Percentiles rank a stretch among this genome's conserved stretches.
Conservation (phyloP, 2,113 vertebrate species). For the Corythoichthys intestinalis region DNA sequence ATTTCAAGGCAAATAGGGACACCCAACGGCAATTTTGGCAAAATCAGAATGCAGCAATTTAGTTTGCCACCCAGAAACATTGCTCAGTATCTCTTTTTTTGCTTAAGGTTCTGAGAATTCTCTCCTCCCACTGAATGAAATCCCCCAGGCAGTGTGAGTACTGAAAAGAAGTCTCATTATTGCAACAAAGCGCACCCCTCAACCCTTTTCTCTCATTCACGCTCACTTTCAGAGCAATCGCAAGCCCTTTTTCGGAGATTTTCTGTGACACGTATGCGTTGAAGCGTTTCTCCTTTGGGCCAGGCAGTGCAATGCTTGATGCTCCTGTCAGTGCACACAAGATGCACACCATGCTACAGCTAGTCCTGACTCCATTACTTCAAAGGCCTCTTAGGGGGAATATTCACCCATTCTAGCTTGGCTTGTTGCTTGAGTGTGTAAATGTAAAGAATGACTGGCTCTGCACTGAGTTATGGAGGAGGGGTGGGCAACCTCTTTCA, state of each 20-base stretch:
- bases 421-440: constrained; percentile 35
- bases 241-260: constrained; percentile 59
- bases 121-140: constrained; percentile 59
- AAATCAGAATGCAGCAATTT: constrained; percentile 38
- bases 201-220: constrained; percentile 46
- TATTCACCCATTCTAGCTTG: constrained; percentile 41
- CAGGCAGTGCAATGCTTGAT: constrained; percentile 53
- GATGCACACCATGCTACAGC: constrained; percentile 52
- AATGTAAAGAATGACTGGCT: constrained; percentile 25
- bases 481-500: not conserved
- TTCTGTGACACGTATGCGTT: constrained; percentile 60
- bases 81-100: constrained; percentile 39
- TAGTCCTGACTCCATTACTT: constrained; percentile 64
- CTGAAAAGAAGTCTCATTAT: constrained; percentile 68
- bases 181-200: constrained; percentile 43
- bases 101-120: constrained; percentile 64
- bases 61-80: constrained; percentile 30
- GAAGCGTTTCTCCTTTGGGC: constrained; percentile 65
- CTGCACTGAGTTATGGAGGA: constrained; percentile 42
- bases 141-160: constrained; percentile 61
- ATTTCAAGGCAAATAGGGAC: constrained; percentile 30
- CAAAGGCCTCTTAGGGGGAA: constrained; percentile 59
- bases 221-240: constrained; percentile 56
- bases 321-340: constrained; percentile 63
- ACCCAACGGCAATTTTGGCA: constrained; percentile 34